Conservation (phyloP, 2,797 vertebrate genomes). For the Arrhamphus sclerolepis region DNA sequence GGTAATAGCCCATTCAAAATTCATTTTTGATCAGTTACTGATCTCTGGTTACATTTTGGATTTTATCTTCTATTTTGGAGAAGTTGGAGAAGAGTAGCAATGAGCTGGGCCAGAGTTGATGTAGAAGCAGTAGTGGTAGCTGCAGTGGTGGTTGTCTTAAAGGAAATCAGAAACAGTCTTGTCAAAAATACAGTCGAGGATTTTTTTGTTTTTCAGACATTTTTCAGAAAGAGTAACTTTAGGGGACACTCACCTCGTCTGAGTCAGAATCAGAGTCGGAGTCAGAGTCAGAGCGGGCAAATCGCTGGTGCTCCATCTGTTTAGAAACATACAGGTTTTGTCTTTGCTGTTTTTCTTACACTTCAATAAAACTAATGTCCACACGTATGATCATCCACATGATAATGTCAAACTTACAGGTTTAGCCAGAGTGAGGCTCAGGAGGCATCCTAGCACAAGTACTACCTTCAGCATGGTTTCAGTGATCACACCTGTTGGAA, state of each 20-base stretch:
- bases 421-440: conserved; percentile 29
- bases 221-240: not conserved
- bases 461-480: conserved; percentile 35
- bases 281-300: not conserved
- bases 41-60: no score
- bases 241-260: not conserved
- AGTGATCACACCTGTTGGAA: not conserved
- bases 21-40: no score
- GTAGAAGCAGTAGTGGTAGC: not conserved
- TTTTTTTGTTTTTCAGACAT: no score
- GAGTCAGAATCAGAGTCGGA: not conserved
- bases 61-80: no score
- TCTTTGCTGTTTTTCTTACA: not conserved
- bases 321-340: not conserved
- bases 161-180: not conserved
- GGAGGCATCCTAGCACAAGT: conserved; percentile 43
- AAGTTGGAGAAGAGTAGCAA: no score
- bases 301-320: no score
- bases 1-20: no score
- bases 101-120: no score
- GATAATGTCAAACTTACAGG: conserved; percentile 22
- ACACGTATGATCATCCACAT: not conserved
- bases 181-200: not conserved
- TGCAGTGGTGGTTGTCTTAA: not conserved
- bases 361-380: not conserved